Evolutionary conservation across 2,113 vertebrate genomes (phyloP).

Genomic region (Pollimyrus isidori): DNA sequence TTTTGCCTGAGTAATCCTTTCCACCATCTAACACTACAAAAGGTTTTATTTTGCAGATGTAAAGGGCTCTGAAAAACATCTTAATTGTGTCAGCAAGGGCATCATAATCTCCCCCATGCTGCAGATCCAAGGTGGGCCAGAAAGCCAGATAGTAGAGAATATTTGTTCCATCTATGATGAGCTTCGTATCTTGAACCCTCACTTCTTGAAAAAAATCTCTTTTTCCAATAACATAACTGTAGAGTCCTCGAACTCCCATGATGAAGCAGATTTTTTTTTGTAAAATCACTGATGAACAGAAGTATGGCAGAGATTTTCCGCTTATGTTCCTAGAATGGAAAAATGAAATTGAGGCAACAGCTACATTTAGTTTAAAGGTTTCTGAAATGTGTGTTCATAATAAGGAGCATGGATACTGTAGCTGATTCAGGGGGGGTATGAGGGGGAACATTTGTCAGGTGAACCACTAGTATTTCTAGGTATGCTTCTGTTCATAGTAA

Average conservation of each 20-base stretch:
- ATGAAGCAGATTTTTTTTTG: background rate
- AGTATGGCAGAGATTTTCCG: background rate
- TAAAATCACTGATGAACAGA: background rate
- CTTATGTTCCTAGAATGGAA: background rate
- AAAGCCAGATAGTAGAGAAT: slow-evolving; percentile 64
- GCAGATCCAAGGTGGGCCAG: slow-evolving; percentile 53
- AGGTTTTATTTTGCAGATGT: slow-evolving; percentile 56
- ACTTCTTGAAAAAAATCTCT: slow-evolving; percentile 49
- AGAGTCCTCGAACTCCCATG: slow-evolving; percentile 65
- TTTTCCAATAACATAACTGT: slow-evolving; percentile 46
- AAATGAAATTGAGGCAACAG: background rate
- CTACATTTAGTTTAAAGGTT: background rate
- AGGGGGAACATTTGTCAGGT: no score
- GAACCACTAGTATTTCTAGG: background rate
- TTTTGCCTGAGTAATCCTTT: slow-evolving; percentile 58
- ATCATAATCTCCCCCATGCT: slow-evolving; percentile 74
- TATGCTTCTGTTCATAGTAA: background rate
- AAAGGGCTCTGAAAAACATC: slow-evolving; percentile 62
- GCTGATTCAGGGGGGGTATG: no score
- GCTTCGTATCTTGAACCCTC: slow-evolving; percentile 52
- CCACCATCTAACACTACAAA: slow-evolving; percentile 80
- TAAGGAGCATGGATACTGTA: background rate
- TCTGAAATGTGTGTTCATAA: background rate
- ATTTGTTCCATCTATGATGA: slow-evolving; percentile 72
- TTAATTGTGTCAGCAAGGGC: slow-evolving; percentile 47